These are phyloP conservation scores for Rhombomys opimus DNA, from an alignment of 2,113 vertebrate genomes.

Conservation along the genomic window DNA sequence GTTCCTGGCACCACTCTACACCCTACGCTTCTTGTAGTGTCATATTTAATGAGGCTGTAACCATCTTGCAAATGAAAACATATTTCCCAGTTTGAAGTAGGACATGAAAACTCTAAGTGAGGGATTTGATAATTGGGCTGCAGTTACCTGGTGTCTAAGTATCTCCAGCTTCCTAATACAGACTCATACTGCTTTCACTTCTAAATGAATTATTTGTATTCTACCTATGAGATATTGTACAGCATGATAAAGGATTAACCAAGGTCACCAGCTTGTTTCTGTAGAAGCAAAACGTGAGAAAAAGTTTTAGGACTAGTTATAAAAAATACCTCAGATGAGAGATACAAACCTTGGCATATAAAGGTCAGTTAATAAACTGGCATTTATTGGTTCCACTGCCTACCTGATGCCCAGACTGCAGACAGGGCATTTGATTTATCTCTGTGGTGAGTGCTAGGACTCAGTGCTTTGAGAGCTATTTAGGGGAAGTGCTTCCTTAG, in stretches of 20 bases:
- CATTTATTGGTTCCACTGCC: background rate
- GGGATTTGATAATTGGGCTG: background rate
- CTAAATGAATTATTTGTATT: background rate
- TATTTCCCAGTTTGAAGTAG: background rate
- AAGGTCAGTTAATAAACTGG: background rate
- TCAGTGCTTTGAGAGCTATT: background rate
- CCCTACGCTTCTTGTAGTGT: background rate
- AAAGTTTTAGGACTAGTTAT: slow-evolving; percentile 1
- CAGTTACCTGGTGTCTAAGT: background rate
- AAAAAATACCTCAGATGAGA: slow-evolving; percentile 7
- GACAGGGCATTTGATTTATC: background rate
- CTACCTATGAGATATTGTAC: background rate
- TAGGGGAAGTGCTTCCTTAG: background rate
- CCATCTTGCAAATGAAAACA: background rate
- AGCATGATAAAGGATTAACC: background rate
- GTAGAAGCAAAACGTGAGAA: background rate
- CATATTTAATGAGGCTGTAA: background rate
- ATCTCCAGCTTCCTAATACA: background rate
- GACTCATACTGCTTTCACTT: background rate
- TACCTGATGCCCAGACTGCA: background rate
- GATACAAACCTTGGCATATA: background rate
- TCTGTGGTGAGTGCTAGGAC: background rate
- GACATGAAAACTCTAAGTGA: background rate
- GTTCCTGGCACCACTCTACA: rapidly evolving
- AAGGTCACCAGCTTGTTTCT: background rate